Base-by-base conservation (phyloP, 2,113 vertebrate genomes). In the Phoenicopterus ruber region DNA sequence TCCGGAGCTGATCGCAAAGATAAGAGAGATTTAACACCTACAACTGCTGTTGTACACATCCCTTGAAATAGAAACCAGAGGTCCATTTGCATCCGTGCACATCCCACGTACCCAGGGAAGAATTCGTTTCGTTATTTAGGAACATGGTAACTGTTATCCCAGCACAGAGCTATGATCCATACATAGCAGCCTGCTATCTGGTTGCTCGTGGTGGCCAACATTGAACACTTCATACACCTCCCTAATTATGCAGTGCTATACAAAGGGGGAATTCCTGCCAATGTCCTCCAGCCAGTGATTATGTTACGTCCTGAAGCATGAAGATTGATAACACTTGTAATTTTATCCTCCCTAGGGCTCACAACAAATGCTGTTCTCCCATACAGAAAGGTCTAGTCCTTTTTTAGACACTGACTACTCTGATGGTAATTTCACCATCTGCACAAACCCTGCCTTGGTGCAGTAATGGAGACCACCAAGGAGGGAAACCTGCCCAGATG, bases 21-120 rank as follows among this genome's bases (percentile, higher is more conserved):
- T 71, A 67, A 67, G 57, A 61, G 50, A 38, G 11, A 52, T 91
- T 86, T 91, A 90, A 13, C 49, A 54, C 44, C 25, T 88, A 32
- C 62, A 80, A 28, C 46, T 77, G 28, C 62, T 80, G 12, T 59
- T 77, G 28, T 49, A 46, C 20, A 22, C 13, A 22, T 59, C 13
- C 15, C 58, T 94, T 59, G 42, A 94, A 97, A 91, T 55, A 95
- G 81, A 94, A 96, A 59, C 7, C 81, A 87, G 71, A 94, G 46
- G 21, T 84, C 22, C 52, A 31, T 40, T 85, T 85, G 46, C 40
- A 66, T 69, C 49, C 3, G 0, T 80, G 62, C n/a, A 18, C 24
- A 19, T 91, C n/a, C 58, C 66, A 9, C 8, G 6, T 73, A 63
- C 29, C 13, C 24, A 34, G 31, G 47, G 55, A 89, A 76, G 17